Conservation (phyloP, 2,797 vertebrate genomes). For the Enteromius paludinosus region DNA sequence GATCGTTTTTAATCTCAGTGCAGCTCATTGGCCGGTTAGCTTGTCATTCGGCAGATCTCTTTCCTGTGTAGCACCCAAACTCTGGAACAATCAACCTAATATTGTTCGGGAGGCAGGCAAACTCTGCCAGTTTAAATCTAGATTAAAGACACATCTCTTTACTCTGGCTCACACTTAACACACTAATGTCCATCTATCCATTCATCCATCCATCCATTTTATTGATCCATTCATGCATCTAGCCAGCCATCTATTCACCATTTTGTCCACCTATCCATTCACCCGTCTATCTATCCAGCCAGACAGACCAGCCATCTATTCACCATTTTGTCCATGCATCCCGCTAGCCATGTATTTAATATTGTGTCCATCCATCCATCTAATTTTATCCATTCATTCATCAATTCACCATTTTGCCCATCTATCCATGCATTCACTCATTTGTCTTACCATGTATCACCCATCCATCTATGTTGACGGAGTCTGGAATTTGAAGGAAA, state of each 20-base stretch:
- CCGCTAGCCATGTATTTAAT: neutral
- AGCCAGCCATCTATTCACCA: no score
- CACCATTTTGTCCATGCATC: neutral
- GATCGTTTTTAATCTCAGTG: no score
- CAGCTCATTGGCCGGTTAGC: no score
- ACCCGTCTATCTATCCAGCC: neutral
- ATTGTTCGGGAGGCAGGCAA: no score
- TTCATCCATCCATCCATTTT: no score
- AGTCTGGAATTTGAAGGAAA: slow-evolving; percentile 63
- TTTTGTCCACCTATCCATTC: neutral
- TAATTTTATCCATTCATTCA: neutral
- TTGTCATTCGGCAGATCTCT: no score
- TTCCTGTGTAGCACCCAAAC: no score
- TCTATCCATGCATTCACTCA: neutral
- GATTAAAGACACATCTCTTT: no score
- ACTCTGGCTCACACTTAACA: no score
- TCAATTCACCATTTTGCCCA: neutral
- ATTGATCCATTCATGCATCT: no score
- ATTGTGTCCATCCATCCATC: neutral
- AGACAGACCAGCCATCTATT: neutral
- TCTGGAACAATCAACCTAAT: no score
- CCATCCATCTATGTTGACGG: slow-evolving; percentile 32
- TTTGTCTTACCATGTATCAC: neutral
- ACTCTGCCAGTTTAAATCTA: no score
- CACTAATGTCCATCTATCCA: neutral